Evolutionary conservation across 2,888 invertebrate species (phyloP).

Genomic region (Atethmia centrago): DNA sequence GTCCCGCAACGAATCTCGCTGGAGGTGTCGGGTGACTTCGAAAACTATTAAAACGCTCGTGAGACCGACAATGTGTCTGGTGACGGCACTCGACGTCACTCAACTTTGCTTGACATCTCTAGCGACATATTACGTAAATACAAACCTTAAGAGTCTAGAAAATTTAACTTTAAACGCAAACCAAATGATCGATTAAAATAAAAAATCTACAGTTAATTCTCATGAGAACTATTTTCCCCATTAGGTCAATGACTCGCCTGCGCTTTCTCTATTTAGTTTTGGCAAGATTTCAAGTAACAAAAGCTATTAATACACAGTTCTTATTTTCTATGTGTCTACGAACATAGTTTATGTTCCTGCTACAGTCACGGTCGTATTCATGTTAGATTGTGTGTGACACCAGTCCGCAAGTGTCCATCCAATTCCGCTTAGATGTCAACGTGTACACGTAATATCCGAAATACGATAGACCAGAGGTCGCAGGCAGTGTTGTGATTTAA

Average conservation of each 20-base stretch:
- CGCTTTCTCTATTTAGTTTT: conserved; percentile 16
- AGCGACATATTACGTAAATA: too few species aligned
- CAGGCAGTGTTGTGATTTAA: conserved; percentile 28
- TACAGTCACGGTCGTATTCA: conserved; percentile 32
- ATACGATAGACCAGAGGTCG: conserved; percentile 40
- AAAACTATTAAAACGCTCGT: background rate
- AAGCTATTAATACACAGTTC: conserved; percentile 21
- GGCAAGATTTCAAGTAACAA: conserved; percentile 40
- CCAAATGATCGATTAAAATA: background rate
- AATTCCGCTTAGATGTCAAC: conserved; percentile 43
- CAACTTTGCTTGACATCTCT: too few species aligned
- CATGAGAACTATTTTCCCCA: conserved; percentile 6
- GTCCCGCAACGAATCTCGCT: background rate
- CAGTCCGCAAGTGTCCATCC: conserved; percentile 31
- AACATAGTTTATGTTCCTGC: conserved; percentile 19
- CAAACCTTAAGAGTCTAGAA: background rate
- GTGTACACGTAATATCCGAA: conserved; percentile 51
- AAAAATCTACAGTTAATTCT: background rate
- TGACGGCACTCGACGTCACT: too few species aligned
- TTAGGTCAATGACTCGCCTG: conserved; percentile 10
- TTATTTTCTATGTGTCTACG: conserved; percentile 2
- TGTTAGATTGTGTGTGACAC: conserved; percentile 35
- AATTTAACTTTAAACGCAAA: too few species aligned
- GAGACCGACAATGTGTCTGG: background rate
- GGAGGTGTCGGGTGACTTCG: background rate